Base-by-base conservation (phyloP, 1,140 invertebrate genomes). In the Choristoneura fumiferana region DNA sequence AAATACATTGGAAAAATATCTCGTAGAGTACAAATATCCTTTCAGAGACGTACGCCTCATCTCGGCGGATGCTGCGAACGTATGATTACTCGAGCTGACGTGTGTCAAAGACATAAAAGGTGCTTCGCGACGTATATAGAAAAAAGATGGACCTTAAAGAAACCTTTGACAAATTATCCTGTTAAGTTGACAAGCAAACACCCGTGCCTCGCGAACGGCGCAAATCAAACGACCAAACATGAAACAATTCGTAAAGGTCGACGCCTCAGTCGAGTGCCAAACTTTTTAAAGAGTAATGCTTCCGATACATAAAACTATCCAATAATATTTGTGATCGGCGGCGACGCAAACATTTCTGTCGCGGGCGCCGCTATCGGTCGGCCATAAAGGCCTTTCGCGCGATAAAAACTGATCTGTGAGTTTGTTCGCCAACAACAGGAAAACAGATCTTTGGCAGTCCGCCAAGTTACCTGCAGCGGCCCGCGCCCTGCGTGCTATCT, bases 391-490 rank as follows among this genome's bases (percentile, higher is more conserved):
- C 84, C 81, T 86, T 84, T 78, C 78, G 78, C 78, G 80, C 81
- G 86, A 89, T 90, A 90, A 89, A 89, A 89, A 87, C 83, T 85
- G 85, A 89, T 89, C 87, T 87, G 83, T 76, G 78, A 83, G 85
- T 81, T 81, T 73, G 76, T 72, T 82, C 63, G 69, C 69, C 78
- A 78, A 79, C 74, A 79, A 80, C 78, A 78, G 77, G 84, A 86
- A 89, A 89, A 89, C 87, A 89, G 76, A 80, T 85, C 74, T 68
- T 88, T 90, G 89, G 89, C 79, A 58, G 36, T 29, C 45, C 65
- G 87, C 89, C 89, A 90, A 81, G 63, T 67, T 83, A 89, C 87
- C 89, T 90, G 81, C 54, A 12, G 49, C 40, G 57, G 54, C 68
- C 39, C 22, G 14, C 61, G 18, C 53, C 57, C 62, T 68, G 65